Base-by-base conservation (phyloP, 2,113 vertebrate genomes). In the Bubalus kerabau region DNA sequence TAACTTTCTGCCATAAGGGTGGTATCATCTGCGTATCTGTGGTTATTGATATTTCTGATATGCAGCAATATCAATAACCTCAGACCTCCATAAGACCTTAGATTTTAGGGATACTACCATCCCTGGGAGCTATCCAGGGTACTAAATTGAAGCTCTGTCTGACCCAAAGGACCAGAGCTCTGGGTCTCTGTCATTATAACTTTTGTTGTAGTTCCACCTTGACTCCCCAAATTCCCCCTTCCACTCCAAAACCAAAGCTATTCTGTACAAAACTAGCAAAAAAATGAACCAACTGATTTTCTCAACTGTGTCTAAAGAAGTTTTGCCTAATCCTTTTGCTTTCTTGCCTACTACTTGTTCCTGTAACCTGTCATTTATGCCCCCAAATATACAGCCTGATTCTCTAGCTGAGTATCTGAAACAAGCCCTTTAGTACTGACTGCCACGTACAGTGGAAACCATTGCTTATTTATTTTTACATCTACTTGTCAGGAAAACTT, bases 51-150 rank as follows among this genome's bases (percentile, higher is more conserved):
- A 71, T 40, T 71, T 40, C 67, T 71, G n/a, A 71, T 71, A 71
- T 40, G 67, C n/a, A 71, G n/a, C 67, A 71, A 71, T 71, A 71
- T 40, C 67, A 71, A 23, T 40, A 71, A 71, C 67, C 67, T 40
- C 67, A 71, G 67, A 40, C 67, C 71, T 94, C 43, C 64, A 1
- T 40, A 67, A 82, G 57, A 85, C 26, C 28, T 74, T 46, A 93
- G 28, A n/a, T 15, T 67, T 62, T 9, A 81, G 59, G 40, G 57
- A 32, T 64, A 46, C 40, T 56, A 67, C 15, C 9, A 21, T 82
- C 5, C 40, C 57, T 95, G 14, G 96, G 96, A 97, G 96, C 97
- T 98, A 84, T 98, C 97, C 97, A 98, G 96, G 96, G 97, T 98
- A 95, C 98, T 97, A 87, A 97, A 96, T 56, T 36, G 40, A 91